Conservation (phyloP, 2,797 vertebrate species). For the Coluber constrictor region DNA sequence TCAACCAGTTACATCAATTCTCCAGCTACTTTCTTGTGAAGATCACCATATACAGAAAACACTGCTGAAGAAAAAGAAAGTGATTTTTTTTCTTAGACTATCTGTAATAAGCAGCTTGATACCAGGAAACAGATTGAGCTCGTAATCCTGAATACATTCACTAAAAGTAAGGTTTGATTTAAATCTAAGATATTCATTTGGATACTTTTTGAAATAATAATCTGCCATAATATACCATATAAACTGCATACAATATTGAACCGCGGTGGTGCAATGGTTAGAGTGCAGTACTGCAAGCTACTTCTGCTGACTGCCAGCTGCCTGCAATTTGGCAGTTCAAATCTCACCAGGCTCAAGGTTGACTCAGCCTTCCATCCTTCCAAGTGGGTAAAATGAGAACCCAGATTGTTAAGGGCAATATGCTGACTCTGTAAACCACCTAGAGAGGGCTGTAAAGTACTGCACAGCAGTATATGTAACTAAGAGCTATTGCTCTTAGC, state of each 20-base stretch:
- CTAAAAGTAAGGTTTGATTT: not conserved
- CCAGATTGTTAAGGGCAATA: too few relatives aligned
- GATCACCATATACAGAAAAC: not conserved
- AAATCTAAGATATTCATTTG: not conserved
- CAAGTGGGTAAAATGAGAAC: too few relatives aligned
- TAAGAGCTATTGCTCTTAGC: too few relatives aligned
- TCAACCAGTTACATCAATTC: not conserved
- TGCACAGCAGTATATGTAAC: too few relatives aligned
- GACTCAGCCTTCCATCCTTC: too few relatives aligned
- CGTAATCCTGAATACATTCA: not conserved
- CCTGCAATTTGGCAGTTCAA: too few relatives aligned
- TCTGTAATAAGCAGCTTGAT: not conserved
- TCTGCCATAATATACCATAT: not conserved
- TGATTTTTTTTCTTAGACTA: fast-evolving
- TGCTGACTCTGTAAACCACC: too few relatives aligned
- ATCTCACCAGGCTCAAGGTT: too few relatives aligned
- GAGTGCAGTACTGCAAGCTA: too few relatives aligned
- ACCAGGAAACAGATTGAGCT: not conserved
- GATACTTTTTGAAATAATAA: not conserved
- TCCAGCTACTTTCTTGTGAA: conserved; percentile 8
- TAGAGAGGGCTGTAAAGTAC: too few relatives aligned
- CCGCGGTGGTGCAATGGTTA: too few relatives aligned
- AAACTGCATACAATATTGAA: not conserved
- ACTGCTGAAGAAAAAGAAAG: not conserved
- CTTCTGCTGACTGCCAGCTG: too few relatives aligned